Conservation (phyloP, 2,797 vertebrate species). For the Poecilia picta region DNA sequence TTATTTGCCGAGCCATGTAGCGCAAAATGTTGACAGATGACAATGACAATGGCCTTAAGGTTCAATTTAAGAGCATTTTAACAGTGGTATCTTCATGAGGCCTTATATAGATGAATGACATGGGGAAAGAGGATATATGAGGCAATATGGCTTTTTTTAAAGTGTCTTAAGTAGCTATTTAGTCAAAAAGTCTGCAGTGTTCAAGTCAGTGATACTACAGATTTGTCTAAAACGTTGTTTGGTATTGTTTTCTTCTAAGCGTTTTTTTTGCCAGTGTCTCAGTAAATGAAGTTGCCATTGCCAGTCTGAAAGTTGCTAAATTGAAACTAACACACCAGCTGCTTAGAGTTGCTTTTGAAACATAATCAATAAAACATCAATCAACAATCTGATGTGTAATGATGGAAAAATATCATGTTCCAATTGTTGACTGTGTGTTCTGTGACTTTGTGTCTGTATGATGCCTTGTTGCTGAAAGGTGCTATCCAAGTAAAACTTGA, state of each 20-base stretch:
- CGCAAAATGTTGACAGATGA: slow-evolving; percentile 33
- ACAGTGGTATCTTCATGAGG: slow-evolving; percentile 11
- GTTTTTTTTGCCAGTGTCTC: neutral
- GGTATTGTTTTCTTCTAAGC: neutral
- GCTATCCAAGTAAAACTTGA: too few species aligned
- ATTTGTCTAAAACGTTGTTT: neutral
- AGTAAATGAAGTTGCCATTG: neutral
- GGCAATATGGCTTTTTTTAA: neutral
- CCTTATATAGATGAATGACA: slow-evolving; percentile 13
- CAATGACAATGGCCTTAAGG: slow-evolving; percentile 43
- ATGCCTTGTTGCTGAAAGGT: too few species aligned
- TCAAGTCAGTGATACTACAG: neutral
- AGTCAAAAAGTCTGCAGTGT: neutral
- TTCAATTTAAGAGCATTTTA: slow-evolving; percentile 11
- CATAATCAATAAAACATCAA: too few species aligned
- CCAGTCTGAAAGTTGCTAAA: too few species aligned
- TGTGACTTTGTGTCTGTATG: too few species aligned
- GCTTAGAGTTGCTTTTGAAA: too few species aligned
- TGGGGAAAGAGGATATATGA: neutral
- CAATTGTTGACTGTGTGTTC: too few species aligned
- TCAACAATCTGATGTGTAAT: too few species aligned
- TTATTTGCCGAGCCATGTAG: slow-evolving; percentile 41
- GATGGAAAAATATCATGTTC: too few species aligned
- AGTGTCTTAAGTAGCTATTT: neutral
- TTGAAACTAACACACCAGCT: too few species aligned